Percentiles rank a stretch among this genome's conserved stretches.
Conservation (phyloP, 1,140 invertebrate genomes). For the Cydia pomonella region DNA sequence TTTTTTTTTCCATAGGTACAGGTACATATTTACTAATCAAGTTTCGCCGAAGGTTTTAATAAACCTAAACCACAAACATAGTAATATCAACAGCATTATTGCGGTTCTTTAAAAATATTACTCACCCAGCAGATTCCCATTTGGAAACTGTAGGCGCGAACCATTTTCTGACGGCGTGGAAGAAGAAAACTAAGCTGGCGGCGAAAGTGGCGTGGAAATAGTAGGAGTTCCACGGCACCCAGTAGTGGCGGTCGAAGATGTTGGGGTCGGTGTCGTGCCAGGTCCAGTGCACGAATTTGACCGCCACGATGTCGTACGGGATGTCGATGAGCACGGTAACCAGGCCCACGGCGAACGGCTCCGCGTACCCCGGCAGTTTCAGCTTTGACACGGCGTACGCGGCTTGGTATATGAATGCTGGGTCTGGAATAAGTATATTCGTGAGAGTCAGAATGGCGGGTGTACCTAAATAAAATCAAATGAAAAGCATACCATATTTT, state of each 20-base stretch:
- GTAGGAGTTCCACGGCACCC: slow-evolving; percentile 90
- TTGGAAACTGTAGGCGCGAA: slow-evolving; percentile 79
- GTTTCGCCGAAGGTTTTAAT: too few relatives aligned
- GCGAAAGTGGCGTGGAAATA: slow-evolving; percentile 91
- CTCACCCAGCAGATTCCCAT: slow-evolving; percentile 79
- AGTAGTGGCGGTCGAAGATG: slow-evolving; percentile 89
- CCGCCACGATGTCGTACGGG: slow-evolving; percentile 90
- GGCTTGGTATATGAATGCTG: slow-evolving; percentile 88
- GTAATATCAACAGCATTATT: too few relatives aligned
- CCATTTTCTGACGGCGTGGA: slow-evolving; percentile 81
- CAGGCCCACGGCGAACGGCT: slow-evolving; percentile 89
- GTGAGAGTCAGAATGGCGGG: too few relatives aligned
- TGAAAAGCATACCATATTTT: too few relatives aligned
- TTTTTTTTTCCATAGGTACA: too few relatives aligned
- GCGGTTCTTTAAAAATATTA: slow-evolving; percentile 34
- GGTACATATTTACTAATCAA: too few relatives aligned
- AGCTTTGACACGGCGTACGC: slow-evolving; percentile 84
- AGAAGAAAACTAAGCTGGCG: slow-evolving; percentile 86
- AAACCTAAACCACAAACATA: too few relatives aligned
- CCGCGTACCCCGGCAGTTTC: slow-evolving; percentile 84
- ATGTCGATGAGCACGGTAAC: slow-evolving; percentile 87
- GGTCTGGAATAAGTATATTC: slow-evolving; percentile 83
- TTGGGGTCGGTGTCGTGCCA: slow-evolving; percentile 94
- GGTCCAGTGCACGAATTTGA: slow-evolving; percentile 91
- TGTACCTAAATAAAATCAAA: too few relatives aligned